Percentiles rank a stretch among this genome's conserved stretches.
Evolutionary conservation across 2,797 vertebrate species (phyloP).

Genomic region (Epinephelus awoara): DNA sequence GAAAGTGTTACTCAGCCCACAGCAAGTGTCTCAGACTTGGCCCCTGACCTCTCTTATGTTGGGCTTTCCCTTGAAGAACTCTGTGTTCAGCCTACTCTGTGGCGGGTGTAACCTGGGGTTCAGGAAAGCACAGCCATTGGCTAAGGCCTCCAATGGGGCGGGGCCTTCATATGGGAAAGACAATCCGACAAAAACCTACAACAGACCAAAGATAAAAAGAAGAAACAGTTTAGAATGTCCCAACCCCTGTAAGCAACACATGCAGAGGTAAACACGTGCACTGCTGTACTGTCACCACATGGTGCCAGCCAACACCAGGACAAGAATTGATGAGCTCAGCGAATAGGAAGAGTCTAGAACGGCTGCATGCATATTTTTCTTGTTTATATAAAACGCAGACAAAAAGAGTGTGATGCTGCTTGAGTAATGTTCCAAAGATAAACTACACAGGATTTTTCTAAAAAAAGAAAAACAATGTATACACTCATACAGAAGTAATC

Average conservation of each 20-base stretch:
- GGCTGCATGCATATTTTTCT: no score
- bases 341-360: no score
- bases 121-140: conserved; percentile 93
- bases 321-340: background rate
- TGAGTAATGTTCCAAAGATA: no score
- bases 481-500: no score
- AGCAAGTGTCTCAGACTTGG: background rate
- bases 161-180: conserved; percentile 94
- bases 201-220: background rate
- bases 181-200: conserved; percentile 88
- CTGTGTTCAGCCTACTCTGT: conserved; percentile 92
- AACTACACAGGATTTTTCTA: no score
- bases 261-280: conserved; percentile 56
- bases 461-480: no score
- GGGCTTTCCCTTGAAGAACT: conserved; percentile 95
- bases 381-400: no score
- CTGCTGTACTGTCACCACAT: conserved; percentile 74
- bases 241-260: background rate
- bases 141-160: conserved; percentile 92
- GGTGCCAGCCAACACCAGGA: conserved; percentile 40
- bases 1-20: background rate
- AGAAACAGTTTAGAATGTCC: no score
- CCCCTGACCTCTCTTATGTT: conserved; percentile 90
- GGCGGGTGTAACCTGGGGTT: conserved; percentile 91
- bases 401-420: no score